Evolutionary conservation across 2,113 vertebrate genomes (phyloP).

Genomic region (Phainopepla nitens): DNA sequence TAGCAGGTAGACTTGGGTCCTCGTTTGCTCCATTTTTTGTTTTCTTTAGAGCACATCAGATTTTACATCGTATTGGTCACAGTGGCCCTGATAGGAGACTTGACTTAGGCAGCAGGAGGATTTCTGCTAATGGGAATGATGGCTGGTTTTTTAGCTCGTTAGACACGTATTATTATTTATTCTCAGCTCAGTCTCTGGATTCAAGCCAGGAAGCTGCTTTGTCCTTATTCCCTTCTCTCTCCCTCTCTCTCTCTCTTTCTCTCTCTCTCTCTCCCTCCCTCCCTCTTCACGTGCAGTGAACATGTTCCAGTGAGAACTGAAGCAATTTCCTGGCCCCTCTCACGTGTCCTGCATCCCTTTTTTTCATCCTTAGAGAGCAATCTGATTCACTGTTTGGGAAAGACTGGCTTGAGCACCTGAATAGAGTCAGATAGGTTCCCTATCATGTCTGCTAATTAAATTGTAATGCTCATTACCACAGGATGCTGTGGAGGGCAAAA

Average conservation of each 20-base stretch:
- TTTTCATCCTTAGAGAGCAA: background rate
- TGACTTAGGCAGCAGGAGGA: background rate
- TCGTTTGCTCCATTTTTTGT: background rate
- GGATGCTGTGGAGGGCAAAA: background rate
- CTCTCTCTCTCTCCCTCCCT: background rate
- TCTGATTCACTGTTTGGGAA: background rate
- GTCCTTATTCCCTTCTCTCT: background rate
- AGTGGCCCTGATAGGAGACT: background rate
- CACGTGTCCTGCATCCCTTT: background rate
- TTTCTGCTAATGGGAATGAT: background rate
- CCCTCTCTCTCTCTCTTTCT: background rate
- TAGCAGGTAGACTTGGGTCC: background rate
- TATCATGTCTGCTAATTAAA: constrained; percentile 24
- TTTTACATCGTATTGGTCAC: background rate
- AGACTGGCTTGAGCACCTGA: background rate
- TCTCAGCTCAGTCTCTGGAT: background rate
- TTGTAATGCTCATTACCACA: background rate
- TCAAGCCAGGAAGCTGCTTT: background rate
- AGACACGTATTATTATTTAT: background rate
- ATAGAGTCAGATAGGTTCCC: background rate
- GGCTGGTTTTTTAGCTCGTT: background rate
- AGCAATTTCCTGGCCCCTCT: background rate
- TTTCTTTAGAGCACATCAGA: background rate
- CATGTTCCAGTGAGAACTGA: background rate
- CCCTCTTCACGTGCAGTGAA: background rate